Evolutionary conservation across 2,113 vertebrate genomes (phyloP).

Genomic region (Caranx melampygus): DNA sequence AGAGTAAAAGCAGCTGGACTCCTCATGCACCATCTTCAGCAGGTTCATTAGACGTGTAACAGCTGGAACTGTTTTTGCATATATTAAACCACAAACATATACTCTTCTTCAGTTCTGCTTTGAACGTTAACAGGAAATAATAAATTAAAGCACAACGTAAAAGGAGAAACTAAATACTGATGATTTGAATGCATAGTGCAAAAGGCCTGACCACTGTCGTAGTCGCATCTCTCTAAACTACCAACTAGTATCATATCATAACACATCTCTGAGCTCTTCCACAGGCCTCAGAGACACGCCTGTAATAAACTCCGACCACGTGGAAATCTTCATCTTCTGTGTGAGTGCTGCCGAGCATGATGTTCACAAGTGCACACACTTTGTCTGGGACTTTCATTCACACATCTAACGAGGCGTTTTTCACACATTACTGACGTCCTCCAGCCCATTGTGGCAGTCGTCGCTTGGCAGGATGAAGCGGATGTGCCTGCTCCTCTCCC

Average conservation of each 20-base stretch:
- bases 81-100: not conserved
- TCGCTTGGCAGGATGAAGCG: conserved; percentile 74
- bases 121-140: conserved; percentile 8
- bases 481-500: conserved; percentile 84
- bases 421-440: conserved; percentile 79
- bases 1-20: not conserved
- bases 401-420: not conserved
- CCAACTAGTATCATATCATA: conserved; percentile 9
- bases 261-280: not conserved
- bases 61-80: not conserved
- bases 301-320: conserved; percentile 2
- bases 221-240: not conserved
- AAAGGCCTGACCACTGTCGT: not conserved
- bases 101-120: not conserved
- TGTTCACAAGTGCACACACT: conserved; percentile 2
- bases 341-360: not conserved
- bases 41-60: conserved; percentile 9
- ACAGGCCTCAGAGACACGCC: not conserved
- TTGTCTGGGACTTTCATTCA: not conserved
- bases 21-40: not conserved
- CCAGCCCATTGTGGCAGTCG: conserved; percentile 43
- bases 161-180: not conserved
- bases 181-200: conserved; percentile 19
- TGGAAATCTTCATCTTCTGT: conserved; percentile 37
- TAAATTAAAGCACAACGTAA: conserved; percentile 10